phyloP scores from a whole-genome alignment of 92 coral and sea anemone genomes.

The Pocillopora grandis region DNA sequence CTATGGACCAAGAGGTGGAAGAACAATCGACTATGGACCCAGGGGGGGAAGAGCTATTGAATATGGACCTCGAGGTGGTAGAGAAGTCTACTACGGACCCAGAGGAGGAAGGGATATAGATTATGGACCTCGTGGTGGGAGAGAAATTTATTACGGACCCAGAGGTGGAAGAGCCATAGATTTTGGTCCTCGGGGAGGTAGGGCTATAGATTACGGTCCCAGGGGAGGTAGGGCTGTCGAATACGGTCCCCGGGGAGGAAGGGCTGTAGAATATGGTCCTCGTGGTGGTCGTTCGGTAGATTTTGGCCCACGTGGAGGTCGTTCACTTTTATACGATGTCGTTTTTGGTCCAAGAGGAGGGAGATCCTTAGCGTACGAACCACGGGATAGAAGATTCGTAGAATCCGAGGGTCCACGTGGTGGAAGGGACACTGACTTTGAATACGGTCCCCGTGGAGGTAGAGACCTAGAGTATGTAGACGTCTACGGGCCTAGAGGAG shows the following conservation, averaged over 20 bases:
- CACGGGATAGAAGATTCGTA: slow-evolving; percentile 38
- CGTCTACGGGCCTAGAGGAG: slow-evolving; percentile 54
- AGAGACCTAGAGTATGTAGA: slow-evolving; percentile 36
- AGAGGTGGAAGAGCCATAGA: slow-evolving; percentile 42
- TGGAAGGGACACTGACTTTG: slow-evolving; percentile 48
- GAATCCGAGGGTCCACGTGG: slow-evolving; percentile 59
- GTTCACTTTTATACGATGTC: slow-evolving; percentile 11
- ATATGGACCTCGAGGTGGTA: slow-evolving; percentile 53
- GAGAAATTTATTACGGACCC: slow-evolving; percentile 32
- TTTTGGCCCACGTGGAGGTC: slow-evolving; percentile 44
- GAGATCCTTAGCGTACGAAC: slow-evolving; percentile 19
- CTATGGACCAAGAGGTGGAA: slow-evolving; percentile 33
- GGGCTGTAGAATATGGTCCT: slow-evolving; percentile 32
- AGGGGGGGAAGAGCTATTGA: slow-evolving; percentile 37
- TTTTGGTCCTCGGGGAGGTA: slow-evolving; percentile 56
- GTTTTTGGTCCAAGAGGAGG: slow-evolving; percentile 54
- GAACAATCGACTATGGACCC: slow-evolving; percentile 34
- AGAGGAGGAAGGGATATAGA: slow-evolving; percentile 45
- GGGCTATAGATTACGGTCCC: slow-evolving; percentile 29
- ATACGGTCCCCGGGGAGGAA: slow-evolving; percentile 44
- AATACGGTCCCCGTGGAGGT: slow-evolving; percentile 51
- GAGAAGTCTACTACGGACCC: slow-evolving; percentile 30
- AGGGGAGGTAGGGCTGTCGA: slow-evolving; percentile 47
- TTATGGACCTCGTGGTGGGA: slow-evolving; percentile 35
- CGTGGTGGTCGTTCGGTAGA: slow-evolving; percentile 21